phyloP scores from a whole-genome alignment of 1,140 invertebrate genomes.

The Camponotus pennsylvanicus region DNA sequence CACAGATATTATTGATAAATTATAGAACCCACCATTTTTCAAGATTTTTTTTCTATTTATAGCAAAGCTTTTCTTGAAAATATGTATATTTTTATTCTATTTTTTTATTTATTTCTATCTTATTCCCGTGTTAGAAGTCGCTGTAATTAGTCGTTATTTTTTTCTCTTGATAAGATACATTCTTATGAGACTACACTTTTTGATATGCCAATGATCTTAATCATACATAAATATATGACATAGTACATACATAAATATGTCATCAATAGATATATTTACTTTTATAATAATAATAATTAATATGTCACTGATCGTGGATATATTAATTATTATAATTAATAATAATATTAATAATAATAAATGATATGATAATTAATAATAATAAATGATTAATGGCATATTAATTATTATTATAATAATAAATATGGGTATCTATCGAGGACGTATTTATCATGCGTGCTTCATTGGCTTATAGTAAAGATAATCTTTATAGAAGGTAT shows the following conservation, averaged over 20 bases:
- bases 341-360: no score
- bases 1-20: neutral
- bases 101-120: neutral
- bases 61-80: neutral
- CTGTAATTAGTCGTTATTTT: neutral
- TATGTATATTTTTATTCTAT: neutral
- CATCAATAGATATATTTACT: no score
- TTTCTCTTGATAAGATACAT: neutral
- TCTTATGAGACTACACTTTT: neutral
- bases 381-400: neutral
- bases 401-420: conserved; percentile 21
- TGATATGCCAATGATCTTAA: neutral
- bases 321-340: no score
- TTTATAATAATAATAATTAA: no score
- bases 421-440: neutral
- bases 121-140: neutral
- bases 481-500: neutral
- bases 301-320: no score
- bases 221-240: no score
- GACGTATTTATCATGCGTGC: conserved; percentile 8
- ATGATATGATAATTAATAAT: no score
- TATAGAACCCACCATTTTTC: neutral
- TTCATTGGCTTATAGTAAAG: conserved; percentile 11
- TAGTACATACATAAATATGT: no score
- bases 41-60: neutral